Conservation (phyloP, 2,797 vertebrate genomes). For the Threskiornis aethiopicus region DNA sequence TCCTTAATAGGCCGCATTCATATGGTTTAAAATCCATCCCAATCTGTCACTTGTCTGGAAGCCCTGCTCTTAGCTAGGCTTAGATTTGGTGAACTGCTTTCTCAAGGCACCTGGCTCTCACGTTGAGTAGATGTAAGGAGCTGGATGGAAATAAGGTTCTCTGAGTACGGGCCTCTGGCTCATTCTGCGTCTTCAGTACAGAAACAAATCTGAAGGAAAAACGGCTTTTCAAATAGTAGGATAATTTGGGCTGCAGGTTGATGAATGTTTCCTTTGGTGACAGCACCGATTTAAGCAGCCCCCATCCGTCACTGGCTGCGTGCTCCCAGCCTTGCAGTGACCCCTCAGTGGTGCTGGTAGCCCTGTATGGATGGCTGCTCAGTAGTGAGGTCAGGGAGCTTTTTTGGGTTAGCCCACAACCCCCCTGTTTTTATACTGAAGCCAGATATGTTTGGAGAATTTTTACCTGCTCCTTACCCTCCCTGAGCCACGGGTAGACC, state of each 20-base stretch:
- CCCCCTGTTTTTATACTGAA: not conserved
- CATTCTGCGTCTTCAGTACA: fast-evolving
- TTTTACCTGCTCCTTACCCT: not conserved
- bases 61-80: not conserved
- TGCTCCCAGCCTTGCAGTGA: not conserved
- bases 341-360: not conserved
- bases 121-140: not conserved
- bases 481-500: not conserved
- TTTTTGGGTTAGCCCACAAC: not conserved
- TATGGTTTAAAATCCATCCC: not conserved
- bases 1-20: not conserved
- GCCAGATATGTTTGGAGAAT: not conserved
- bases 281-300: not conserved
- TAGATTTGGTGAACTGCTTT: not conserved
- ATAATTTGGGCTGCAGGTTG: not conserved
- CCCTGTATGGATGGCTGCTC: not conserved
- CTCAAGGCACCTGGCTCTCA: not conserved
- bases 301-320: not conserved
- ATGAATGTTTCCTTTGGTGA: not conserved
- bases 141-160: not conserved
- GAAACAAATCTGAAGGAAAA: not conserved
- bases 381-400: not conserved
- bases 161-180: not conserved
- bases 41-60: not conserved
- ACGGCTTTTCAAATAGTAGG: not conserved